These are phyloP conservation scores for Cancer borealis DNA, from an alignment of 2,888 invertebrate genomes.

Conservation along the genomic window DNA sequence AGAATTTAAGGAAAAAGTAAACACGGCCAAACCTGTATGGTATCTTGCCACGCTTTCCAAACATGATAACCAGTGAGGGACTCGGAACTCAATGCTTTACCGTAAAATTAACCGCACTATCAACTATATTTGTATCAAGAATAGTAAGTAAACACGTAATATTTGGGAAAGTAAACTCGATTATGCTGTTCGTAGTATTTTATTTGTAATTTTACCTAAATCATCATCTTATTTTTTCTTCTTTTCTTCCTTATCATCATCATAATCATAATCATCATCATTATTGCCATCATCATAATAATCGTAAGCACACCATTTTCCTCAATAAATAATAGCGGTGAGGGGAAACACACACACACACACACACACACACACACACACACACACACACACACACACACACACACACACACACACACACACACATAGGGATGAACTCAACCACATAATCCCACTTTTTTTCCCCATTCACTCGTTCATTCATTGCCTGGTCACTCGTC, in stretches of 20 bases:
- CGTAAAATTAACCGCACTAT: too few species aligned
- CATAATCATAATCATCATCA: background rate
- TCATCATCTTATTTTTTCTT: too few species aligned
- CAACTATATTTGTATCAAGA: too few species aligned
- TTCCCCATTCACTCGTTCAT: background rate
- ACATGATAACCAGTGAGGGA: too few species aligned
- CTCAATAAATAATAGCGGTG: too few species aligned
- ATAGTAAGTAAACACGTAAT: too few species aligned
- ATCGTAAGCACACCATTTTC: background rate
- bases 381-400: constrained; percentile 9
- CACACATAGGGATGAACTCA: background rate
- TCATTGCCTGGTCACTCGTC: background rate
- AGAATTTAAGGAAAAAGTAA: background rate
- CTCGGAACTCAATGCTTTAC: too few species aligned
- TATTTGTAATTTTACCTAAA: too few species aligned
- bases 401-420: constrained; percentile 14
- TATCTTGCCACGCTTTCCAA: too few species aligned
- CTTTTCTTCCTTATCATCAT: background rate
- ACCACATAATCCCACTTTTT: background rate
- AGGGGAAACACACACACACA: constrained; percentile 13
- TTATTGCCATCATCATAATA: background rate
- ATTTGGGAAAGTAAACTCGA: too few species aligned
- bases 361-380: constrained; percentile 11
- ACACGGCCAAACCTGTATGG: too few species aligned
- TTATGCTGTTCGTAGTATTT: too few species aligned